These are phyloP conservation scores for Paralvinella palmiformis DNA, from an alignment of 1,140 invertebrate genomes.

Conservation along the genomic window DNA sequence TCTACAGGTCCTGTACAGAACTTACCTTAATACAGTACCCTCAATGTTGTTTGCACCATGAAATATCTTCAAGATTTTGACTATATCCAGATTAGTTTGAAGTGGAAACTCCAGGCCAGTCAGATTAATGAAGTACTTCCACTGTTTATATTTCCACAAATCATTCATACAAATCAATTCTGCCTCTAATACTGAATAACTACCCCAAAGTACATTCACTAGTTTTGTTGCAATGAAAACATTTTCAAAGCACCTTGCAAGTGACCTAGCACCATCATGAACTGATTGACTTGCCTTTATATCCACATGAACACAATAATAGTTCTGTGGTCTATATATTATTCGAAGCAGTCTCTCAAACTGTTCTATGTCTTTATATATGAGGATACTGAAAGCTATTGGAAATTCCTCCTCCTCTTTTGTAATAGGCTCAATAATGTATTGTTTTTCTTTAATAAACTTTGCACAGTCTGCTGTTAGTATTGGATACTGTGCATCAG, in stretches of 20 bases:
- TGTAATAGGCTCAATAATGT: constrained; percentile 8
- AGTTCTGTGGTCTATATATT: constrained; percentile 45
- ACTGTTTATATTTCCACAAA: constrained; percentile 15
- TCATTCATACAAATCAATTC: constrained; percentile 33
- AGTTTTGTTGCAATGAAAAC: constrained; percentile 19
- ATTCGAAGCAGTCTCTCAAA: constrained; percentile 38
- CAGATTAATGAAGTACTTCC: constrained; percentile 37
- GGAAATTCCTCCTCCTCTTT: constrained; percentile 18
- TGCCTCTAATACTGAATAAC: constrained; percentile 21
- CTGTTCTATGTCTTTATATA: constrained; percentile 13
- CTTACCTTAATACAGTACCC: constrained; percentile 8
- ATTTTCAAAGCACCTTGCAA: constrained; percentile 26
- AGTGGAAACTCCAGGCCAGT: constrained; percentile 37
- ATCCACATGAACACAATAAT: constrained; percentile 48
- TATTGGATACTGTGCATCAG: too few relatives aligned
- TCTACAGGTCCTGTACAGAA: neutral
- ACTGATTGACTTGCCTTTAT: constrained; percentile 21
- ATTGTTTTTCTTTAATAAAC: too few relatives aligned
- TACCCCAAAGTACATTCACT: constrained; percentile 19
- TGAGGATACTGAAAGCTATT: constrained; percentile 17
- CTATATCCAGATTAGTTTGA: constrained; percentile 39
- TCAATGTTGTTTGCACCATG: constrained; percentile 35
- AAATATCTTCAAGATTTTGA: constrained; percentile 32
- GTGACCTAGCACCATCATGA: constrained; percentile 24
- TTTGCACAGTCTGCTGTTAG: too few relatives aligned